Evolutionary conservation across 92 coral and sea anemone genomes (phyloP).

Genomic region (Porites divaricata): DNA sequence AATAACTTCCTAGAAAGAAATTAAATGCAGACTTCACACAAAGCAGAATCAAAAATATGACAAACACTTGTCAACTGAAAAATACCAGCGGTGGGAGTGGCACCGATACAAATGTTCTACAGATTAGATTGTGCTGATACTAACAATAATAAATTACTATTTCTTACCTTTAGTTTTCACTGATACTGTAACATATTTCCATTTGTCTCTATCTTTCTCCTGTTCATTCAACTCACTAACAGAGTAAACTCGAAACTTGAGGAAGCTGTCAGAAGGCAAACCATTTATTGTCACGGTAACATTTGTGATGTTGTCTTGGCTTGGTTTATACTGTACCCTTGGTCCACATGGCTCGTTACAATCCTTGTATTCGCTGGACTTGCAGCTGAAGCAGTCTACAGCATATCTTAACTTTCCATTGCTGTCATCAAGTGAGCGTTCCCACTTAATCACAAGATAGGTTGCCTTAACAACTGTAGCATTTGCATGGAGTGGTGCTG

Average conservation of each 20-base stretch:
- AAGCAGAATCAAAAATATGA: no score
- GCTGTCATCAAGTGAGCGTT: not conserved
- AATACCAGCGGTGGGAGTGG: no score
- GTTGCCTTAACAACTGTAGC: slow-evolving; percentile 13
- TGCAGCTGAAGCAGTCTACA: slow-evolving; percentile 74
- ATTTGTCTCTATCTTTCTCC: slow-evolving; percentile 45
- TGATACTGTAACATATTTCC: slow-evolving; percentile 63
- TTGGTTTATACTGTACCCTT: slow-evolving; percentile 45
- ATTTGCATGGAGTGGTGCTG: slow-evolving; percentile 11
- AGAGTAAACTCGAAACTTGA: slow-evolving; percentile 73
- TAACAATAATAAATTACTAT: not conserved
- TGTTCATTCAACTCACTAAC: slow-evolving; percentile 53
- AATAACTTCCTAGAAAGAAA: no score
- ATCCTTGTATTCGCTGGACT: slow-evolving; percentile 38
- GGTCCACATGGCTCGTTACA: slow-evolving; percentile 63
- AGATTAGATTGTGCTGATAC: no score
- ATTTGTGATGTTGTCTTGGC: slow-evolving; percentile 38
- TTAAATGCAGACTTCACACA: no score
- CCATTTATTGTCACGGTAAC: slow-evolving; percentile 65
- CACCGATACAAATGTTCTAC: no score
- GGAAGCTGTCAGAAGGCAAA: slow-evolving; percentile 50
- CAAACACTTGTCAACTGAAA: no score
- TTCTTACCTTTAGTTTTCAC: slow-evolving; percentile 46
- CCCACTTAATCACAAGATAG: slow-evolving; percentile 17
- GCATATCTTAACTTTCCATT: slow-evolving; percentile 25